Percentiles rank a stretch among this genome's conserved stretches.
These are phyloP conservation scores for Arvicola amphibius DNA, from an alignment of 2,797 vertebrate genomes.

Conservation along the genomic window DNA sequence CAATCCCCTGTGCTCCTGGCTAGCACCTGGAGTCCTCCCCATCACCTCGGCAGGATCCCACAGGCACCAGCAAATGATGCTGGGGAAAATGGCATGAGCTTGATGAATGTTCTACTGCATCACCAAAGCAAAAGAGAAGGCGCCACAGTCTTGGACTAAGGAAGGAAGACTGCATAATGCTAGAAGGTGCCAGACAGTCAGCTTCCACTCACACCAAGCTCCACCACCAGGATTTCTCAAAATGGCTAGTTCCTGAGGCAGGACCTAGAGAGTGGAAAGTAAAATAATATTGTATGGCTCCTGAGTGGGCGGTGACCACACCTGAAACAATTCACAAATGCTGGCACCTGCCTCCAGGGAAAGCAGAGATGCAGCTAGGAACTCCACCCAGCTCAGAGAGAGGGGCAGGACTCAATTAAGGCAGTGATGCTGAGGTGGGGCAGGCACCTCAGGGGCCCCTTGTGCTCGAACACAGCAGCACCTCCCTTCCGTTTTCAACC, in stretches of 20 bases:
- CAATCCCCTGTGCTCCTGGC: neutral
- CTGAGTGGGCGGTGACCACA: slow-evolving; percentile 58
- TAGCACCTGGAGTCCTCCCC: neutral
- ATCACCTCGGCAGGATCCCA: neutral
- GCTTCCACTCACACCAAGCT: neutral
- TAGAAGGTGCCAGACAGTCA: neutral
- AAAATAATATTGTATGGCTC: neutral
- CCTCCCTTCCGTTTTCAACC: slow-evolving; percentile 39
- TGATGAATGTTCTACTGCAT: neutral
- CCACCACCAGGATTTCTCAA: neutral
- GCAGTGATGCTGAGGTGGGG: slow-evolving; percentile 71
- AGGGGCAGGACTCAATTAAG: slow-evolving; percentile 62
- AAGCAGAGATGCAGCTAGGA: neutral
- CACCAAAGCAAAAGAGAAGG: neutral
- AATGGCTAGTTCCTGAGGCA: neutral
- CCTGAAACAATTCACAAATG: slow-evolving; percentile 40
- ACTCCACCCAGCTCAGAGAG: neutral
- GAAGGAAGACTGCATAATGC: neutral
- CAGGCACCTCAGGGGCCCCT: neutral
- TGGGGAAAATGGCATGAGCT: neutral
- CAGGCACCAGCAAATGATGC: neutral
- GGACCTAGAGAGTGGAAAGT: neutral
- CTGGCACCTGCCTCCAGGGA: slow-evolving; percentile 26
- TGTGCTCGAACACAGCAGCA: slow-evolving; percentile 66
- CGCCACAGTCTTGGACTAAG: neutral